A percentile compares a stretch with the other conserved stretches of the same genome.
phyloP scores from a whole-genome alignment of 2,888 invertebrate species.

The Nemotelus nigrinus region DNA sequence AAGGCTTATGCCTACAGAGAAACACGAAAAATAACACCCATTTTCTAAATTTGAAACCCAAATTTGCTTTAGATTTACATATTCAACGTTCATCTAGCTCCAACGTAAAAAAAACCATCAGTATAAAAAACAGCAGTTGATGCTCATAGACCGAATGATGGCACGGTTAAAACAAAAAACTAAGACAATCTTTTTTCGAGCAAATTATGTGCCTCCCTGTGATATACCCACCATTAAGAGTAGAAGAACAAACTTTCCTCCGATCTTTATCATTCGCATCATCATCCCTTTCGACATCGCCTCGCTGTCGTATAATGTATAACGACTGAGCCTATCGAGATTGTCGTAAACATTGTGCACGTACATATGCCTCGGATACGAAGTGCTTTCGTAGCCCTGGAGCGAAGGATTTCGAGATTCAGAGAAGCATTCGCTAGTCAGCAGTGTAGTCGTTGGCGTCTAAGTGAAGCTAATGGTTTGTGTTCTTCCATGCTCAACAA shows the following conservation, averaged over 20 bases:
- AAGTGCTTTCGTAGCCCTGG: conserved; percentile 26
- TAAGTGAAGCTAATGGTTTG: conserved; percentile 33
- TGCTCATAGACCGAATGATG: no score
- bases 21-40: not conserved
- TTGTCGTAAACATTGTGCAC: conserved; percentile 34
- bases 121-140: no score
- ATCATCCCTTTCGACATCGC: conserved; percentile 25
- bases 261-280: conserved; percentile 33
- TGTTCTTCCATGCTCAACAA: conserved; percentile 34
- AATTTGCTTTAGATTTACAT: no score
- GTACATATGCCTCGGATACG: conserved; percentile 23
- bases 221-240: no score
- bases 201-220: no score
- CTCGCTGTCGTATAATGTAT: not conserved
- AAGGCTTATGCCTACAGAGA: not conserved
- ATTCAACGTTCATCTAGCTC: no score
- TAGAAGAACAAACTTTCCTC: not conserved
- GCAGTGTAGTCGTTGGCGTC: not conserved
- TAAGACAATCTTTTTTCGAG: no score
- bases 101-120: no score
- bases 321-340: conserved; percentile 23
- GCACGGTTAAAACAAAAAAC: no score
- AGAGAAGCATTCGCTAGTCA: conserved; percentile 5
- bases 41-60: no score
- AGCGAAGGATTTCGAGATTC: conserved; percentile 24